Evolutionary conservation across 2,888 invertebrate genomes (phyloP), one percentile per base, ranked within the genome.

Genomic region (Clunio marinus): DNA sequence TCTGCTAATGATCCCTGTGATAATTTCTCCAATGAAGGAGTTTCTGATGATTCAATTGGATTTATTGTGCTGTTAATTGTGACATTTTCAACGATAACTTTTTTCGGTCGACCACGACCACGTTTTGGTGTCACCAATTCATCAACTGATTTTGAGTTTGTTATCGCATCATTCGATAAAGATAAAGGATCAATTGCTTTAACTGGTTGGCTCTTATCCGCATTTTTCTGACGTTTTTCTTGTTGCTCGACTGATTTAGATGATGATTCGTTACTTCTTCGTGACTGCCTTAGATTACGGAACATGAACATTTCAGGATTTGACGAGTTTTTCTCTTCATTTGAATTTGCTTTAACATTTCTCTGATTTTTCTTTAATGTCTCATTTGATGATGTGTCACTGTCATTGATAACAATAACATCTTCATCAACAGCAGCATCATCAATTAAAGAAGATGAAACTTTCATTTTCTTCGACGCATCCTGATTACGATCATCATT

Each of bases 71-170:
- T 32, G 8, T 8, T 72, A 63, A 73, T 75, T 70, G 70, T 78
- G 74, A 73, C 78, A 73, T 73, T 81, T 74, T 76, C 75, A 7
- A 76, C 75, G 60, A 73, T 77, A 10, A 75, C 74, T 72, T 82
- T 81, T 68, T 81, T 76, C 0, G 83, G 82, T 27, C 83, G 73
- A 2, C 83, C 83, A n/a, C 83, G 77, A 70, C 79, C 77, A 65
- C 78, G 76, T 58, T 78, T 78, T 15, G 71, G 71, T 25, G 70
- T 68, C 1, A 37, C 68, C 69, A 72, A 15, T 69, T 72, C 74
- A 55, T 75, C 75, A 58, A 59, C 73, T 35, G 66, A 66, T 55
- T 55, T 66, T 28, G 66, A 66, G 27, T 66, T 66, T 15, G 15
- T 1, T n/a, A 15, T 63, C 2, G 20, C 55, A 27, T 62, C 62